These are phyloP conservation scores for Balaeniceps rex DNA, from an alignment of 2,113 vertebrate genomes.

Conservation along the genomic window DNA sequence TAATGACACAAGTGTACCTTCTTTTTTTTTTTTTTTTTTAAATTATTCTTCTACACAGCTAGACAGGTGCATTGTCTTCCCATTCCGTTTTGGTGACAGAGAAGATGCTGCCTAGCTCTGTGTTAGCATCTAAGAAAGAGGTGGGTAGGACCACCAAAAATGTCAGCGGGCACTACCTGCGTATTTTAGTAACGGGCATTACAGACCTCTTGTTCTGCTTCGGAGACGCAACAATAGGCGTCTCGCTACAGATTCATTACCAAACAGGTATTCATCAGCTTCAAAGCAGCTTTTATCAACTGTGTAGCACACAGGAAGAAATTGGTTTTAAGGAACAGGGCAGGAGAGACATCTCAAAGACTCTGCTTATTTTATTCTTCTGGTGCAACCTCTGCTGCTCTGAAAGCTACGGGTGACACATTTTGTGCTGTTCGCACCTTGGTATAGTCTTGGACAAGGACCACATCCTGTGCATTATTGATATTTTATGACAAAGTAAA, in stretches of 20 bases:
- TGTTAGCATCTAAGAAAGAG: not conserved
- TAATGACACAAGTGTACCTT: conserved; percentile 51
- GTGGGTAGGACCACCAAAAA: not conserved
- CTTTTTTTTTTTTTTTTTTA: not conserved
- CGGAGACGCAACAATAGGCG: not conserved
- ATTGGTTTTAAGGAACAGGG: not conserved
- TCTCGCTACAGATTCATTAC: not conserved
- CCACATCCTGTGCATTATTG: conserved; percentile 41
- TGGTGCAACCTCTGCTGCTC: not conserved
- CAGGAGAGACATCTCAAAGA: conserved; percentile 9
- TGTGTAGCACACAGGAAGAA: not conserved
- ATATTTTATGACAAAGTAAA: conserved; percentile 53
- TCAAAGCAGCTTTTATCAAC: not conserved
- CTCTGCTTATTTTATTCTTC: not conserved
- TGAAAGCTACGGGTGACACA: not conserved
- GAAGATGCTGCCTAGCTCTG: not conserved
- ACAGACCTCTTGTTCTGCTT: not conserved
- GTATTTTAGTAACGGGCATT: not conserved
- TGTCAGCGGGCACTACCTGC: not conserved
- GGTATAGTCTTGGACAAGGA: conserved; percentile 34
- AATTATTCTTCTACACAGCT: conserved; percentile 6
- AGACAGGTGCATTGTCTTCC: conserved; percentile 36
- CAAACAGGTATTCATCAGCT: not conserved
- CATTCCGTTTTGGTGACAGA: not conserved
- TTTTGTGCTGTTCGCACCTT: conserved; percentile 16